These are phyloP conservation scores for Turritopsis rubra DNA, from an alignment of 30 jellyfish, hydroid and myxozoan genomes.

Conservation along the genomic window DNA sequence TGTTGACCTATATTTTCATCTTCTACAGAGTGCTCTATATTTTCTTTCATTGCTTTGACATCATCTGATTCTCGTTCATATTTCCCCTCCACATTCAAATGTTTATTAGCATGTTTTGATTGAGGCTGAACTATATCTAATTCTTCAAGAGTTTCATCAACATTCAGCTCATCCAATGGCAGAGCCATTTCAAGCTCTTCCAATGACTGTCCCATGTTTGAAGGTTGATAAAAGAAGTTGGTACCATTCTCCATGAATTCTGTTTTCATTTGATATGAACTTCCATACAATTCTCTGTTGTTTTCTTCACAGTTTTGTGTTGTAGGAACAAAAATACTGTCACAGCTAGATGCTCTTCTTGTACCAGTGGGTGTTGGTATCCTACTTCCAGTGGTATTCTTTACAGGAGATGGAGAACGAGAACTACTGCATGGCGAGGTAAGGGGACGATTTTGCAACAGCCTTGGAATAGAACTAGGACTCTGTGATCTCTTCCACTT, in stretches of 20 bases:
- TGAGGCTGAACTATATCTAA: background rate
- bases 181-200: background rate
- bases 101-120: background rate
- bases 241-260: background rate
- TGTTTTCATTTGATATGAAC: background rate
- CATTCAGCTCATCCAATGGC: background rate
- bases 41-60: background rate
- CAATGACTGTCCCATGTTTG: background rate
- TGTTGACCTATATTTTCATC: background rate
- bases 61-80: background rate
- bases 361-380: slow-evolving; percentile 6
- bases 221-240: background rate
- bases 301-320: background rate
- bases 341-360: background rate
- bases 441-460: slow-evolving; percentile 2
- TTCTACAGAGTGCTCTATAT: background rate
- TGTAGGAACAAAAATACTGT: background rate
- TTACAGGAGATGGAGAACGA: slow-evolving; percentile 20
- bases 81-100: background rate
- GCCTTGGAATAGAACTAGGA: slow-evolving; percentile 23
- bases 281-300: background rate
- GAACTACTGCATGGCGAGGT: slow-evolving; percentile 2
- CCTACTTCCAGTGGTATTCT: slow-evolving; percentile 1
- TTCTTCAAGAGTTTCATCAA: background rate
- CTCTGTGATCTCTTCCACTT: slow-evolving; percentile 23